These are phyloP conservation scores for Spicauda simplicius DNA, from an alignment of 2,888 invertebrate species.

Conservation along the genomic window DNA sequence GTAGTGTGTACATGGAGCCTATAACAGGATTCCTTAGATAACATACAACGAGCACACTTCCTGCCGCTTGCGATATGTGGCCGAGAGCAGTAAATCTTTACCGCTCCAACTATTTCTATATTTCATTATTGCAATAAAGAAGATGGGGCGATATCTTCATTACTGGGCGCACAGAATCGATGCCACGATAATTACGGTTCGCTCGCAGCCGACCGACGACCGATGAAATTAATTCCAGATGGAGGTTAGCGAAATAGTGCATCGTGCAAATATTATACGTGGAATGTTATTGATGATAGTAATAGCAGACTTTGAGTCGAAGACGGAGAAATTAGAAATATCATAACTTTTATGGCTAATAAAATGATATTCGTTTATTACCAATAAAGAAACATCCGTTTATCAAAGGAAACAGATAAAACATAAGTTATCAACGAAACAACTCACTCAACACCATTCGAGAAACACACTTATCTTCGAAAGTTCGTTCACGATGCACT, in stretches of 20 bases:
- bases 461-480: constrained; percentile 26
- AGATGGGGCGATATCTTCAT: constrained; percentile 73
- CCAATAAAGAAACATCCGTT: constrained; percentile 12
- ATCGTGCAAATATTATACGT: constrained; percentile 47
- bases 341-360: constrained; percentile 8
- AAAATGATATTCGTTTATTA: background rate
- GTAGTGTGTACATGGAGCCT: constrained; percentile 1
- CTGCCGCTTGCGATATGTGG: constrained; percentile 36
- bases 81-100: constrained; percentile 43
- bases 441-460: constrained; percentile 32
- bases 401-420: constrained; percentile 33
- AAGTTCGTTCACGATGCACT: constrained; percentile 31
- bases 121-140: constrained; percentile 67
- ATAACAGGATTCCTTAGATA: constrained; percentile 34
- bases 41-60: constrained; percentile 37
- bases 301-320: constrained; percentile 7
- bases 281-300: constrained; percentile 46
- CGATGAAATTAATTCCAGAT: constrained; percentile 64
- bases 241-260: constrained; percentile 61
- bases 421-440: constrained; percentile 31
- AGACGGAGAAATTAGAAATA: constrained; percentile 10
- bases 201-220: constrained; percentile 53
- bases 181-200: constrained; percentile 67
- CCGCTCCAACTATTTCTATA: constrained; percentile 53
- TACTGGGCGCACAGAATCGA: constrained; percentile 65